These are phyloP conservation scores for Drosophila littoralis DNA, from an alignment of 1,140 invertebrate species.

Conservation along the genomic window DNA sequence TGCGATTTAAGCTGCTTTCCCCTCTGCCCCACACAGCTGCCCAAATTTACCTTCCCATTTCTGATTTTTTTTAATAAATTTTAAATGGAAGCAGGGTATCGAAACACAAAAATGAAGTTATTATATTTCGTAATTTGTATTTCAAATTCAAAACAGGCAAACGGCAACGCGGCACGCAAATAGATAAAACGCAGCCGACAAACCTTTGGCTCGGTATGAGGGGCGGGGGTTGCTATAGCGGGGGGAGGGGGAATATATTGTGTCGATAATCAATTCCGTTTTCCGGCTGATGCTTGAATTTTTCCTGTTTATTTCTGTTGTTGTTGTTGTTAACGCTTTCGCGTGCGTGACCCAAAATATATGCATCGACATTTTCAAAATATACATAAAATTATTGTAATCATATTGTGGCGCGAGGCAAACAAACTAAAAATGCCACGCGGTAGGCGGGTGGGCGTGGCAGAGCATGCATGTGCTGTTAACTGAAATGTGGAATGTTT, in stretches of 20 bases:
- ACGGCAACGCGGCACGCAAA: slow-evolving; percentile 65
- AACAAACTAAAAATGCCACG: slow-evolving; percentile 26
- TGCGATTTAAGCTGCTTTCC: too few relatives aligned
- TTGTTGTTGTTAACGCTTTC: slow-evolving; percentile 1
- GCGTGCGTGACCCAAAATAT: slow-evolving; percentile 65
- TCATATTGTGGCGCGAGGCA: slow-evolving; percentile 50
- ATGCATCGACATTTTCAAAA: slow-evolving; percentile 55
- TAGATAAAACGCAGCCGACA: slow-evolving; percentile 58
- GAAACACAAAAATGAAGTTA: slow-evolving; percentile 59
- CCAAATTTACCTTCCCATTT: background rate
- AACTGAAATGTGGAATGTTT: slow-evolving; percentile 25
- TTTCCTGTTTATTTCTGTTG: slow-evolving; percentile 1
- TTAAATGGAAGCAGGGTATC: background rate
- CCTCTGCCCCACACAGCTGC: too few relatives aligned
- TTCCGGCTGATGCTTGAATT: slow-evolving; percentile 61
- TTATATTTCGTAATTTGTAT: slow-evolving; percentile 59
- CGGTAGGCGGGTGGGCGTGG: slow-evolving; percentile 22
- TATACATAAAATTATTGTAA: slow-evolving; percentile 70
- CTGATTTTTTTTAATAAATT: background rate
- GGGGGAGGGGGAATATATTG: slow-evolving; percentile 21
- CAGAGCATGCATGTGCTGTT: slow-evolving; percentile 16
- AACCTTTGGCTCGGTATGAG: background rate
- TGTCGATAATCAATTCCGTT: slow-evolving; percentile 78
- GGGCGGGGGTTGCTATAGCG: too few relatives aligned
- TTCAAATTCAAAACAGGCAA: slow-evolving; percentile 55